Base-by-base conservation (phyloP, 1,140 invertebrate species). In the Macrostomum lignano region DNA sequence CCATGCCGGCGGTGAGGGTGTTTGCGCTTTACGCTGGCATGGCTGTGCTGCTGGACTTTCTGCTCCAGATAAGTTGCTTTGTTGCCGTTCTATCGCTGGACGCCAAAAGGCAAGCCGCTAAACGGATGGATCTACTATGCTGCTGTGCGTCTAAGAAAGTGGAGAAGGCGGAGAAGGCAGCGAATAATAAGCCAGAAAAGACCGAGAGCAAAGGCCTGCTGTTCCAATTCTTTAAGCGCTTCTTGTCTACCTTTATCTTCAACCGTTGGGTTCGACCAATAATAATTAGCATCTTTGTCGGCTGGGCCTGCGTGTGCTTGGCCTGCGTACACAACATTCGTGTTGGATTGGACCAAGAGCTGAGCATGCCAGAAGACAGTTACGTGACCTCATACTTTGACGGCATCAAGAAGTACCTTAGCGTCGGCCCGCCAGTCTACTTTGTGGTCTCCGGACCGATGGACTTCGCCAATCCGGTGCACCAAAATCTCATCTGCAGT, bases 21-120 rank as follows among this genome's bases (percentile, higher is more conserved):
- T 98, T 98, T 61, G 82, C 84, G 24, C 61, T 98, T 5, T 96
- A 93, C 51, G 86, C 88, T 13, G 84, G 74, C 31, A 70, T 86
- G 59, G 86, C 88, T 7, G 64, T 98, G 11, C 60, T 96, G 0
- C 68, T 94, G 25, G 81, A 96, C 57, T 94, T 96, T 53, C 42
- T 94, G 11, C 66, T 98, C 11, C 88, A 98, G 65, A 74, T 94
- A 41, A 88, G 86, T 0, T 82, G 77, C 55, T 96, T 98, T 50
- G 69, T 96, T 14, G 71, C 77, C 42, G 59, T 96, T 17, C 64
- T 96, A 39, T 66, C 79, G 3, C 49, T 93, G 17, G 88, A 98
- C 53, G 74, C 72, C 2, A 59, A 66, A 37, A 56, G 82, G 25
- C 74, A n/a, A n/a, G n/a, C n/a, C n/a, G n/a, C n/a, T n/a, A n/a